Evolutionary conservation across 2,113 vertebrate species (phyloP), one percentile per base, ranked within the genome.

Genomic region (Semnopithecus entellus): DNA sequence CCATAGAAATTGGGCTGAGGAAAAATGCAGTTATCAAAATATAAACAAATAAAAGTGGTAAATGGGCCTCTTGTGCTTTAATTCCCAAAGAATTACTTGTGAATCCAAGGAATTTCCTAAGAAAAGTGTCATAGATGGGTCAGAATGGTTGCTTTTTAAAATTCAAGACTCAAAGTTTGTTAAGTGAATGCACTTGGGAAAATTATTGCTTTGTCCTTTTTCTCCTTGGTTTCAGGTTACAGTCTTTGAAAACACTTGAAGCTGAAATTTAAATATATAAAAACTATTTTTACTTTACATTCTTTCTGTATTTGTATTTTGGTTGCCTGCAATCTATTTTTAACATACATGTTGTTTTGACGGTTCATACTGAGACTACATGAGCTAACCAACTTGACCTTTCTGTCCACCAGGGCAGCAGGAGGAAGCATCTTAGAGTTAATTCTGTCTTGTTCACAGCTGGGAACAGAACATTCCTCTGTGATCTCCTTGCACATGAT

Each of bases 401-500:
- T 98, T 98, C 57, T 91, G 98, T 98, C 98, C 98, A 98, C 96
- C 96, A 95, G 98, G 98, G 98, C 98, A 98, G 98, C 97, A 98
- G 99, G 98, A 99, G 98, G 99, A 98, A 99, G 98, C 98, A 93
- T 98, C 98, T 98, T 98, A 88, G 98, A 99, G 99, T 99, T 99
- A 99, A 99, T 99, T 99, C 99, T 98, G 98, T 98, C 99, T 98
- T 99, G 99, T 98, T 99, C 98, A 88, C 98, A 98, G 98, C 96
- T 98, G 98, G 98, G 98, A 99, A 99, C 98, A 99, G 99, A 99
- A 99, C 99, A 99, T 99, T 99, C 99, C 98, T 98, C 98, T 97
- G 96, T 99, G 99, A 99, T 99, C 99, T 98, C 98, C 98, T 99
- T 98, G 99, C 98, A 99, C 98, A 98, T 98, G 99, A 99, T 98